phyloP scores from a whole-genome alignment of 2,113 vertebrate genomes.

The Vombatus ursinus region DNA sequence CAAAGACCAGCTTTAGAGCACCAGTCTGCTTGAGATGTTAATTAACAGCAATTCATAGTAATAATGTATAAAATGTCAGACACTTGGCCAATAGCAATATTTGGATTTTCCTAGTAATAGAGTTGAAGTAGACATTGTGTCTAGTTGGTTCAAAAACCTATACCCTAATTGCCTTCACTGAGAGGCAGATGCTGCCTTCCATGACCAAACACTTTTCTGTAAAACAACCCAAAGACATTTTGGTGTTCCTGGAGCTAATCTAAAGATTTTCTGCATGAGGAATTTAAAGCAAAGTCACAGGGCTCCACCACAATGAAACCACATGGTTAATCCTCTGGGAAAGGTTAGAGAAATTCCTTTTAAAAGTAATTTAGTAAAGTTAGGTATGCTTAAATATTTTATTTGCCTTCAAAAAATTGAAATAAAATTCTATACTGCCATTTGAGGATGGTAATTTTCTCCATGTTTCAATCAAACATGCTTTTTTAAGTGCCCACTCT shows the following conservation, averaged over 20 bases:
- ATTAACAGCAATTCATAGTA: slow-evolving; percentile 60
- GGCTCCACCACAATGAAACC: background rate
- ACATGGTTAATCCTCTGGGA: background rate
- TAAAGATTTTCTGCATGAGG: slow-evolving; percentile 12
- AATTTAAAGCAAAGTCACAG: slow-evolving; percentile 18
- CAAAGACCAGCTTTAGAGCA: slow-evolving; percentile 53
- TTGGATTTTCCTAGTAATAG: slow-evolving; percentile 51
- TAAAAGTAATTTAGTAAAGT: slow-evolving; percentile 1
- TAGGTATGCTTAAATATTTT: background rate
- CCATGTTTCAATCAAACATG: background rate
- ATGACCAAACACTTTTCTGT: slow-evolving; percentile 39
- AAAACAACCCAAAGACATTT: background rate
- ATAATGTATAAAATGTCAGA: slow-evolving; percentile 64
- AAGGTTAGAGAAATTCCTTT: background rate
- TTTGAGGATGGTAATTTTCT: slow-evolving; percentile 6
- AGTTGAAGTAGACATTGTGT: slow-evolving; percentile 28
- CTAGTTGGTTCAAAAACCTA: slow-evolving; percentile 40
- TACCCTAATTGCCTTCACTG: slow-evolving; percentile 37
- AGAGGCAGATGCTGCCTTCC: slow-evolving; percentile 23
- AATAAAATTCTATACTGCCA: background rate
- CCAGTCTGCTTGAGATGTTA: slow-evolving; percentile 56
- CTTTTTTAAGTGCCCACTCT: background rate
- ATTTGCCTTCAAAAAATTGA: slow-evolving; percentile 12
- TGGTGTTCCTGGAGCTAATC: slow-evolving; percentile 5
- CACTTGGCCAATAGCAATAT: slow-evolving; percentile 55